Conservation (phyloP, 2,797 vertebrate species). For the Pangasius mekongensis region DNA sequence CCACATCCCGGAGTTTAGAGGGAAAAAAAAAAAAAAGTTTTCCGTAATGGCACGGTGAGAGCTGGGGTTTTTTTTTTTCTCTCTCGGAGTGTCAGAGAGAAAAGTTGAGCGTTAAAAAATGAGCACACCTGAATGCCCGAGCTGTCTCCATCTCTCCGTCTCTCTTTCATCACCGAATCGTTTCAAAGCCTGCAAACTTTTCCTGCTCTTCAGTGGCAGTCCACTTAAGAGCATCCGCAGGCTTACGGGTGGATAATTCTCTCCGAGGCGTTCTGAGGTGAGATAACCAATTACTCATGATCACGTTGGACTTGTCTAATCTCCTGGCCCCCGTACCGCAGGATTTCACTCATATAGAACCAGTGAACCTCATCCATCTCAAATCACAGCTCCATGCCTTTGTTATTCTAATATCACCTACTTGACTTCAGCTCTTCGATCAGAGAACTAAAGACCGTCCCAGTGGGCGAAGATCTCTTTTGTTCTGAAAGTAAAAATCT, state of each 20-base stretch:
- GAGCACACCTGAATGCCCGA: conserved; percentile 66
- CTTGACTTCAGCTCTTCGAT: conserved; percentile 67
- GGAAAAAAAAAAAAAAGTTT: conserved; percentile 42
- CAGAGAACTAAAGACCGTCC: conserved; percentile 67
- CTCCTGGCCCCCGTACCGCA: conserved; percentile 67
- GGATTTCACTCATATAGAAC: conserved; percentile 73
- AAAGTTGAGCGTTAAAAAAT: conserved; percentile 68
- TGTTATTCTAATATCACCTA: conserved; percentile 78
- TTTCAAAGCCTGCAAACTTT: conserved; percentile 76
- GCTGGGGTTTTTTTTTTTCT: conserved; percentile 8
- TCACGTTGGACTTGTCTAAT: conserved; percentile 82
- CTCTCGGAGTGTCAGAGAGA: conserved; percentile 55
- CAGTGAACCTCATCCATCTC: conserved; percentile 69
- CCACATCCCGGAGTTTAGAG: conserved; percentile 31
- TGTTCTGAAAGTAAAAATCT: conserved; percentile 48
- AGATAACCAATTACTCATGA: conserved; percentile 81
- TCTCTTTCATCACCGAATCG: conserved; percentile 73
- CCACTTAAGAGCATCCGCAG: conserved; percentile 76
- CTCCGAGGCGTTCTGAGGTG: conserved; percentile 72
- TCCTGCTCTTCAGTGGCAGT: conserved; percentile 66
- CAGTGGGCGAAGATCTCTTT: conserved; percentile 38
- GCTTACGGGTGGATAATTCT: conserved; percentile 77
- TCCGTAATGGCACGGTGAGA: conserved; percentile 56
- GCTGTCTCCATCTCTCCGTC: conserved; percentile 50
- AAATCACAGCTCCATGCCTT: conserved; percentile 66